Base-by-base conservation (phyloP, 2,888 invertebrate genomes). In the Linnaemya vulpina region DNA sequence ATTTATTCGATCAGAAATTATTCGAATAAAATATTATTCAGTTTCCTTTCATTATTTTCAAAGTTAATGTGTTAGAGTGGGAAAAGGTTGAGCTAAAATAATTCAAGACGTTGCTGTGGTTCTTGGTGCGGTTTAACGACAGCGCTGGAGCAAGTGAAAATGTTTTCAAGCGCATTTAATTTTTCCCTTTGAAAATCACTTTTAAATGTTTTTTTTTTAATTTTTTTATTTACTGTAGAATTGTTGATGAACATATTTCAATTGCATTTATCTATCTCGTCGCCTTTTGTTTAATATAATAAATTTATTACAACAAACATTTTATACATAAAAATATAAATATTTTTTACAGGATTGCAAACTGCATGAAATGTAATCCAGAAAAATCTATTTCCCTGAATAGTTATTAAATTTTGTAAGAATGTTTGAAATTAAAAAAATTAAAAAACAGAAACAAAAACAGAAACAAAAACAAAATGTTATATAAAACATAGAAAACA, bases 321-420 rank as follows among this genome's bases (percentile, higher is more conserved):
- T 76, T 17, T 68, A 63, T 40, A 49, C 7, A 15, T n/a, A 62
- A 43, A 62, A 43, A 60, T 77, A 63, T 71, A 85, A 67, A 38
- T 85, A 87, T 89, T 88, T 87, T 77, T 90, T 91, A 88, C 90
- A 91, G 90, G 90, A 90, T 90, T 90, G 90, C 90, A 88, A 91
- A 90, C 90, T 91, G 91, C 90, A 91, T 91, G 91, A 91, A 91
- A 90, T 91, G 90, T 90, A 91, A 90, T 88, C 90, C 90, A 90
- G 90, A 91, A 89, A 91, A 91, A 87, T 89, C 90, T 76, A 88
- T 91, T 88, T 89, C 90, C 86, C 88, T 90, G 86, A 90, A 90
- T 88, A 90, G 89, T 88, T 90, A 90, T 90, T 90, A 84, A 90
- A 74, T 70, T 46, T 65, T 58, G 60, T 67, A 65, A 75, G 51